These are phyloP conservation scores for Aythya baeri DNA, from an alignment of 2,113 vertebrate genomes.

Conservation along the genomic window DNA sequence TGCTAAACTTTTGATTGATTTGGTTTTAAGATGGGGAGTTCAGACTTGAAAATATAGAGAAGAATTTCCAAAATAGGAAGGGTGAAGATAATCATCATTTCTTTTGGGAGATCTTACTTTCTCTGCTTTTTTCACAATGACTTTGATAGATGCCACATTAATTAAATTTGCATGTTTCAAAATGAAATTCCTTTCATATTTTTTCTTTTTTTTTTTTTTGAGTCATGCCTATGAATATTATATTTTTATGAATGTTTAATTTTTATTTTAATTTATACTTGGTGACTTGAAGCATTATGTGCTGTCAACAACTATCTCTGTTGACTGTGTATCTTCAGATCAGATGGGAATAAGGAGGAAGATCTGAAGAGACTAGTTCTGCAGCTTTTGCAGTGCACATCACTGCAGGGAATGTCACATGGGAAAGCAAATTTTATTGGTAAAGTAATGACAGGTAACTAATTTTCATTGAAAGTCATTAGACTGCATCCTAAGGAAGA, in stretches of 20 bases:
- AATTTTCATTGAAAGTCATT: not conserved
- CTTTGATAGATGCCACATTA: not conserved
- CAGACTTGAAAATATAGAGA: not conserved
- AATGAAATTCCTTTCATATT: not conserved
- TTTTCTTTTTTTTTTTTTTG: not conserved
- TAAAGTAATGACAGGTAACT: not conserved
- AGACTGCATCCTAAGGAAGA: not conserved
- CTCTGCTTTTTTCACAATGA: not conserved
- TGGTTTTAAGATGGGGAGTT: not conserved
- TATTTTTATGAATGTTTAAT: not conserved
- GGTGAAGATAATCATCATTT: not conserved
- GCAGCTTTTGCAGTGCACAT: not conserved
- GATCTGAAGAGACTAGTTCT: not conserved
- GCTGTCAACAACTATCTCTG: not conserved
- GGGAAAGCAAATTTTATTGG: not conserved
- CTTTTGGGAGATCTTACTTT: not conserved
- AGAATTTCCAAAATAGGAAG: not conserved
- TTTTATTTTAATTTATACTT: not conserved
- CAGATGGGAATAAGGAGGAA: not conserved
- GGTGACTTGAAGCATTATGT: not conserved
- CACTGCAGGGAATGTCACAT: not conserved
- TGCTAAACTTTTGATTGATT: not conserved
- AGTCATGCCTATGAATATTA: not conserved
- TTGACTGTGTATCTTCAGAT: not conserved
- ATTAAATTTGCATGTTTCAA: not conserved